Evolutionary conservation across 2,888 invertebrate genomes (phyloP).

Genomic region (Volucella zonaria): DNA sequence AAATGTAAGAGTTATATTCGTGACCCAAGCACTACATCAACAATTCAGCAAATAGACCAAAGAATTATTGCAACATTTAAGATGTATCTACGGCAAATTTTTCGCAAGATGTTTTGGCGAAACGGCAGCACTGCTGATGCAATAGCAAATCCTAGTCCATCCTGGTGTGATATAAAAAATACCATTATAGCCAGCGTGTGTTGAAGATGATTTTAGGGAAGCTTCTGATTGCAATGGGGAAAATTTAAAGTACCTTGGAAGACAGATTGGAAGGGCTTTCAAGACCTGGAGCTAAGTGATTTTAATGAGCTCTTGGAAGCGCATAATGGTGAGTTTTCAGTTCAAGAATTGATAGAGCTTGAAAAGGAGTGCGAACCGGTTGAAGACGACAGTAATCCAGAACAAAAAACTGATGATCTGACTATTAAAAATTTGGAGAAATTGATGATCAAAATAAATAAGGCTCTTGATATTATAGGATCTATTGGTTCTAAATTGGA

Average conservation of each 20-base stretch:
- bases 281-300: conserved; percentile 14
- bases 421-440: not conserved
- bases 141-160: conserved; percentile 29
- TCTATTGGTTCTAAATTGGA: no score
- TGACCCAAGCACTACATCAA: no score
- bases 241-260: not conserved
- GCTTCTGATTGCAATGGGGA: conserved; percentile 18
- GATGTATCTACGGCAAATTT: conserved; percentile 39
- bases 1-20: conserved; percentile 18
- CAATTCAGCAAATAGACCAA: no score
- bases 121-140: conserved; percentile 14
- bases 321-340: no score
- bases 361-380: no score
- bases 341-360: no score
- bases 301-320: not conserved
- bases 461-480: not conserved
- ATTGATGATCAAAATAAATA: conserved; percentile 7
- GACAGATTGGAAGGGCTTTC: conserved; percentile 3
- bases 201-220: conserved; percentile 17
- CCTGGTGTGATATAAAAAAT: no score
- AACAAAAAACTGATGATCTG: not conserved
- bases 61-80: no score
- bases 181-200: conserved; percentile 36
- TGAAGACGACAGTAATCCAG: not conserved
- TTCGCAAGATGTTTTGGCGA: conserved; percentile 18